Evolutionary conservation across 2,797 vertebrate species (phyloP).

Genomic region (Megalops cyprinoides): DNA sequence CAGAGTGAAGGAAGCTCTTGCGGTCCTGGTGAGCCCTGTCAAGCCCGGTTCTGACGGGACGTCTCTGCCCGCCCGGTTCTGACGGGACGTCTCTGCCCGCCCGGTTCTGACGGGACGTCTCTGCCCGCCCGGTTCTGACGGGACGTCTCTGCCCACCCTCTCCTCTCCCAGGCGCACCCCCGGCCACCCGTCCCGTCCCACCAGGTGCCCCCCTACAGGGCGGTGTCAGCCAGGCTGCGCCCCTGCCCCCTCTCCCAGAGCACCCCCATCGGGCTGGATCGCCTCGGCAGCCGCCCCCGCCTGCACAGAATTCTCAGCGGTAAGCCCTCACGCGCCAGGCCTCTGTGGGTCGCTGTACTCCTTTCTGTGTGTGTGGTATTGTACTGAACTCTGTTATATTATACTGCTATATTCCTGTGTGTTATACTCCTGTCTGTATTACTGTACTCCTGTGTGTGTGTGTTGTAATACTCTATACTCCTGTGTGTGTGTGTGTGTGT

Average conservation of each 20-base stretch:
- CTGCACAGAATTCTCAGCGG: slow-evolving; percentile 76
- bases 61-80: neutral
- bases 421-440: slow-evolving; percentile 36
- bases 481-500: too few species aligned
- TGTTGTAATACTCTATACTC: too few species aligned
- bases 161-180: slow-evolving; percentile 69
- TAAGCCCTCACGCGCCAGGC: slow-evolving; percentile 48
- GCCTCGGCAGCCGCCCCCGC: slow-evolving; percentile 79
- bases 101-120: neutral
- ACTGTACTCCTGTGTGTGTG: too few species aligned
- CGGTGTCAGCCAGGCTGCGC: slow-evolving; percentile 87
- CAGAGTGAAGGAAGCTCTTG: too few species aligned
- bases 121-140: neutral
- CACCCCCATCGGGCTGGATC: slow-evolving; percentile 93
- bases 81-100: neutral
- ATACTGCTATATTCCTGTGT: too few species aligned
- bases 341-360: neutral
- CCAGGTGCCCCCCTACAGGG: slow-evolving; percentile 91
- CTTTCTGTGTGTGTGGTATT: slow-evolving; percentile 24
- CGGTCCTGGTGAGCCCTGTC: neutral
- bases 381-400: too few species aligned
- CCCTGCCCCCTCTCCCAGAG: slow-evolving; percentile 91
- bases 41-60: neutral
- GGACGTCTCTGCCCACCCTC: neutral
- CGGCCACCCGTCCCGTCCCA: slow-evolving; percentile 90